Conservation (phyloP, 1,140 invertebrate genomes). For the Whitmania pigra region DNA sequence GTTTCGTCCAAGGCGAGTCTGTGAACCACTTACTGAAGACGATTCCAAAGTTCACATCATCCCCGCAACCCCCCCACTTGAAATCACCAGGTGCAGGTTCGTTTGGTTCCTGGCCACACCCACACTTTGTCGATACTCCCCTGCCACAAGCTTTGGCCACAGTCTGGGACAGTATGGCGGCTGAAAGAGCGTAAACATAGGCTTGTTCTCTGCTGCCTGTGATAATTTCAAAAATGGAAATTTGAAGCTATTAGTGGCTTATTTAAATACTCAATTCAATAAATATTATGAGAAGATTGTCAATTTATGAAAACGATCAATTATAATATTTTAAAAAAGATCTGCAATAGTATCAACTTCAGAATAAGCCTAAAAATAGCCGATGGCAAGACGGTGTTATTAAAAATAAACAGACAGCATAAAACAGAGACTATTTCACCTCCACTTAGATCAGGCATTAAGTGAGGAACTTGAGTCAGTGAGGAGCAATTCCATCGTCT, state of each 20-base stretch:
- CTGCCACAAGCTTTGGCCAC: constrained; percentile 57
- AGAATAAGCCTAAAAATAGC: too few species aligned
- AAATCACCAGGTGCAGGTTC: constrained; percentile 49
- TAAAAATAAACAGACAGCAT: neutral
- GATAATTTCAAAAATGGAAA: constrained; percentile 7
- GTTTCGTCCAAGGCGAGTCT: constrained; percentile 10
- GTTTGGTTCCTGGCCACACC: constrained; percentile 52
- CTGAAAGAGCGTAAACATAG: constrained; percentile 57
- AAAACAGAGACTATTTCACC: constrained; percentile 45
- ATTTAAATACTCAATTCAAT: neutral
- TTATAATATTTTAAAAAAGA: too few species aligned
- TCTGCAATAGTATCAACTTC: too few species aligned
- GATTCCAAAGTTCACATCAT: constrained; percentile 42
- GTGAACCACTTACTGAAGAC: constrained; percentile 23
- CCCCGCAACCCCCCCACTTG: constrained; percentile 60
- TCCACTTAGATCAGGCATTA: constrained; percentile 61
- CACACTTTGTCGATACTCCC: constrained; percentile 53
- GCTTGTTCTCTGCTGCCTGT: constrained; percentile 63
- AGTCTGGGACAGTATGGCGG: constrained; percentile 57
- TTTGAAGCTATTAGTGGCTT: too few species aligned
- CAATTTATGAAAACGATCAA: too few species aligned
- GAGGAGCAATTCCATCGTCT: constrained; percentile 72
- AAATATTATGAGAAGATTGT: neutral
- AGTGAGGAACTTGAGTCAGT: constrained; percentile 59
- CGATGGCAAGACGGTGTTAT: too few species aligned